Evolutionary conservation across 2,113 vertebrate species (phyloP), one percentile per base, ranked within the genome.

Genomic region (Psittacara wagleri): DNA sequence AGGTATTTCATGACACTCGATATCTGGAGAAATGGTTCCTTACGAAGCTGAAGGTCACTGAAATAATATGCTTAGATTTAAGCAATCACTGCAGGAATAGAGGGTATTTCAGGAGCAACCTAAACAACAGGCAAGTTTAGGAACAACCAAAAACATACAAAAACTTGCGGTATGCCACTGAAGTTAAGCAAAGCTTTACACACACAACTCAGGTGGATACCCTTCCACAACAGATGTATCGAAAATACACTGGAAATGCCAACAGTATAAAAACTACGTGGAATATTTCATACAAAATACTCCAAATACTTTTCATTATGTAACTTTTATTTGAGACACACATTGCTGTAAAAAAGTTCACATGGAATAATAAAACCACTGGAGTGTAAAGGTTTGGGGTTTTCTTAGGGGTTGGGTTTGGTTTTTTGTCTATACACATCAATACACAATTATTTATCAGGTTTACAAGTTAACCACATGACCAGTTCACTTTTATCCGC

Each of bases 251-350:
- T 61, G 74, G 84, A 87, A 86, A 92, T 52, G 61, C 33, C 90
- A 88, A 16, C 76, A 43, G 14, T 17, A 22, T 17, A 90, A 79
- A 29, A 86, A 24, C 78, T 90, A 69, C 0, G 0, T 88, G 76
- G 66, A 91, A 89, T 95, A 97, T 80, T 97, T 97, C 68, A 96
- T 91, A 96, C 82, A 96, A 89, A 96, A 94, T 97, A 81, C 92
- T 97, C 77, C 68, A 74, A 87, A 39, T 92, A 81, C 88, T 97
- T 96, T 98, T 97, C 70, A 97, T 97, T 97, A 98, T 31, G 95
- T 97, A 98, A 97, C 96, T 96, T 98, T 98, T 98, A 98, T 98
- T 99, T 98, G 97, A 98, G 98, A 98, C 83, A 96, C 97, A 98
- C 94, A 93, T 98, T 97, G 74, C 95, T 97, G 86, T 98, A 98